A percentile compares a stretch with the other conserved stretches of the same genome.
phyloP scores from a whole-genome alignment of 2,797 vertebrate genomes.

The Megaceryle alcyon region DNA sequence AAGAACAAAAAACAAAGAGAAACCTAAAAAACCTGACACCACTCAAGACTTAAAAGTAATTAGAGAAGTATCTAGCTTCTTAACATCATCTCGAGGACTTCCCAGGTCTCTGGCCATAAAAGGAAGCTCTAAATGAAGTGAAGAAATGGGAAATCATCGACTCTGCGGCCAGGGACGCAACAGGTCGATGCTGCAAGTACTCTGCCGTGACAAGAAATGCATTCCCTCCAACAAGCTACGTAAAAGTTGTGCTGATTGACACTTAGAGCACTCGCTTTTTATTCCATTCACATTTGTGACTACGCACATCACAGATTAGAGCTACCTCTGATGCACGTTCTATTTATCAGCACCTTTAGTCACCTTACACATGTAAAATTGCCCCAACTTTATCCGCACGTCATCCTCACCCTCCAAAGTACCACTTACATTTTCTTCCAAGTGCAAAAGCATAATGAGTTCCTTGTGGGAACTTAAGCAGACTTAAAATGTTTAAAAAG shows the following conservation, averaged over 20 bases:
- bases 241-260: not conserved
- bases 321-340: not conserved
- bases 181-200: not conserved
- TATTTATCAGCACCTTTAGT: not conserved
- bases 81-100: not conserved
- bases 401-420: not conserved
- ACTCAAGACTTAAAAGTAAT: not conserved
- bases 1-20: not conserved
- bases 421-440: slow-evolving; percentile 43
- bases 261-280: not conserved
- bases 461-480: slow-evolving; percentile 53
- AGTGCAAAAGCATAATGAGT: slow-evolving; percentile 49
- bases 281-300: not conserved
- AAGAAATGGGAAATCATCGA: not conserved
- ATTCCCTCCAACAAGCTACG: not conserved
- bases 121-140: not conserved
- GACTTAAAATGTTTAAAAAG: slow-evolving; percentile 60
- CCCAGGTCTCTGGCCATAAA: not conserved
- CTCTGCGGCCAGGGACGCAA: not conserved
- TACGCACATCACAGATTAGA: not conserved
- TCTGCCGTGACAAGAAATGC: not conserved
- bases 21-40: not conserved
- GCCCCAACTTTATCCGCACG: not conserved
- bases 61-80: not conserved
- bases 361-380: not conserved